Conservation (phyloP, 2,113 vertebrate genomes). For the Prionailurus viverrinus region DNA sequence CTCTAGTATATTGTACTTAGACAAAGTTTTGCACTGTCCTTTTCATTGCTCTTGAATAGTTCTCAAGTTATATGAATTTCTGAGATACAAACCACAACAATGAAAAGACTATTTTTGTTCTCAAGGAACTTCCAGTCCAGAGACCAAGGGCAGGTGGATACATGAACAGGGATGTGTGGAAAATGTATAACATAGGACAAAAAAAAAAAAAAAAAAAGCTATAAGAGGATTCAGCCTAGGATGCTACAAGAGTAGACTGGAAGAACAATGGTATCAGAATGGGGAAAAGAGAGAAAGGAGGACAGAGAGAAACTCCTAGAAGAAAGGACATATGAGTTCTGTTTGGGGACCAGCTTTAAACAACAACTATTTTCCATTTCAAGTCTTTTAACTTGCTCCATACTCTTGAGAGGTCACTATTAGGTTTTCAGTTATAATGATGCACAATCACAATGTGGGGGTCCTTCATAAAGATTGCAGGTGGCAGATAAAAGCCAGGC, state of each 20-base stretch:
- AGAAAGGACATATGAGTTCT: background rate
- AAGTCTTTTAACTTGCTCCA: slow-evolving; percentile 32
- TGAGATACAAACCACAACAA: slow-evolving; percentile 16
- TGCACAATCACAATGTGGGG: background rate
- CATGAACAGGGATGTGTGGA: background rate
- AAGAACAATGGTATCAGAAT: background rate
- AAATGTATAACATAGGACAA: background rate
- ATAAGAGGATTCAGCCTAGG: background rate
- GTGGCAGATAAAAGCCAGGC: slow-evolving; percentile 52
- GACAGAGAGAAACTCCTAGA: background rate
- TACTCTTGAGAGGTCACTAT: background rate
- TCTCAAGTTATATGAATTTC: slow-evolving; percentile 27
- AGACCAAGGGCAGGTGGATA: background rate
- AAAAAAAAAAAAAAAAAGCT: slow-evolving; percentile 21
- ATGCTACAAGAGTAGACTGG: background rate
- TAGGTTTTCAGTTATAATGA: slow-evolving; percentile 38
- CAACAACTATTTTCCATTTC: slow-evolving; percentile 37
- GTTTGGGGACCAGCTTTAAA: background rate
- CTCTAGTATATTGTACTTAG: background rate
- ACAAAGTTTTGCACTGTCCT: slow-evolving; percentile 29
- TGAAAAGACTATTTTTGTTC: background rate
- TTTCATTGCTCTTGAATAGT: slow-evolving; percentile 44
- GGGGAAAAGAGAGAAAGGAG: background rate
- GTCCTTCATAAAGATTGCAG: background rate
- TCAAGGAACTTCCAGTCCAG: background rate